Evolutionary conservation across 53 echinoderm and acorn worm species (phyloP).

Genomic region (Astropecten irregularis): DNA sequence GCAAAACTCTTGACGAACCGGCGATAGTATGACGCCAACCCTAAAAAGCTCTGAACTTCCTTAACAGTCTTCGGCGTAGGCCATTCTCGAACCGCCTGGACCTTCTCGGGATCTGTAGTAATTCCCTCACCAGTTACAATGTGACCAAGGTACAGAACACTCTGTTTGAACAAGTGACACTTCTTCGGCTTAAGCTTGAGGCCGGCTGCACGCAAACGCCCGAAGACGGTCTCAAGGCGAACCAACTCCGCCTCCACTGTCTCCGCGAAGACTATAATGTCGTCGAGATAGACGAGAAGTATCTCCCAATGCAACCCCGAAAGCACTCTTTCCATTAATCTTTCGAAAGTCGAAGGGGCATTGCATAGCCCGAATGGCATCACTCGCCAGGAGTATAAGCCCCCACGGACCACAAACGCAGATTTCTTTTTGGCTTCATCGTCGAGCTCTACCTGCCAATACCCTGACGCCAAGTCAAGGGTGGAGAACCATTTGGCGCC

Average conservation of each 20-base stretch:
- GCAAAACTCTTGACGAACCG: slow-evolving; percentile 9
- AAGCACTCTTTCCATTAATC: slow-evolving; percentile 37
- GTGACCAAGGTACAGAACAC: slow-evolving; percentile 27
- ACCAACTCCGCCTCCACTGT: slow-evolving; percentile 33
- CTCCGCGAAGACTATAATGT: slow-evolving; percentile 24
- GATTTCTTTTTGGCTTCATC: slow-evolving; percentile 10
- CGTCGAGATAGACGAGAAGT: slow-evolving; percentile 42
- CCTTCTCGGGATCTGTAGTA: slow-evolving; percentile 14
- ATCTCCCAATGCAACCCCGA: slow-evolving; percentile 32
- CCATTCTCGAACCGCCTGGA: slow-evolving; percentile 6
- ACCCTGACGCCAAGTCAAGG: slow-evolving; percentile 6
- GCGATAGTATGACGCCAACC: slow-evolving; percentile 11
- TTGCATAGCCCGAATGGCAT: slow-evolving; percentile 47
- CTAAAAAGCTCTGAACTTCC: slow-evolving; percentile 13
- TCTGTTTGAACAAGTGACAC: slow-evolving; percentile 18
- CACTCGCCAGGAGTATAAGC: slow-evolving; percentile 11
- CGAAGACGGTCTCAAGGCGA: slow-evolving; percentile 5
- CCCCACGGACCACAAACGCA: slow-evolving; percentile 14
- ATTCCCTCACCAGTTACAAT: slow-evolving; percentile 9
- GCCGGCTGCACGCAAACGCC: neutral
- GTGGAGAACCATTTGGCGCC: slow-evolving; percentile 29
- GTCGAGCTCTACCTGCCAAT: slow-evolving; percentile 36
- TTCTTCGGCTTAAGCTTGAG: slow-evolving; percentile 32
- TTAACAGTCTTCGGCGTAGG: neutral
- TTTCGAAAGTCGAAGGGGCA: slow-evolving; percentile 36